A percentile compares a stretch with the other conserved stretches of the same genome.
These are phyloP conservation scores for Trachemys scripta DNA, from an alignment of 2,113 vertebrate species.

Conservation along the genomic window DNA sequence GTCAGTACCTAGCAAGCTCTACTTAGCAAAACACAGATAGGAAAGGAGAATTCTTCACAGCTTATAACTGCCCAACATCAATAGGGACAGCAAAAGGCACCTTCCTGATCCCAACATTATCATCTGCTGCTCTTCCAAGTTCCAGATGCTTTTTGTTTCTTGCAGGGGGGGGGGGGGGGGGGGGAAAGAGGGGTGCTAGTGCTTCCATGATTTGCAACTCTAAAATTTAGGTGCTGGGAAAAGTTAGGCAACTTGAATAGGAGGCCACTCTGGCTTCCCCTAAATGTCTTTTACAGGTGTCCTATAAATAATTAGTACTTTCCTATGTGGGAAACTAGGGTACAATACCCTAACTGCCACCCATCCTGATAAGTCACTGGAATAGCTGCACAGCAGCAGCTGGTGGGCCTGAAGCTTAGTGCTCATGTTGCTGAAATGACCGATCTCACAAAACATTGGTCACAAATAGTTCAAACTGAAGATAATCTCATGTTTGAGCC, in stretches of 20 bases:
- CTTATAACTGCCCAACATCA: accelerated
- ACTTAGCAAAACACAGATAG: accelerated
- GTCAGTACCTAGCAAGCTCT: accelerated
- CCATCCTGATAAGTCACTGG: accelerated
- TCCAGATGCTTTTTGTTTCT: too few species aligned
- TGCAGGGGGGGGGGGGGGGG: too few species aligned
- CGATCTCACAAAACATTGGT: not conserved
- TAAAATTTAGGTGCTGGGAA: not conserved
- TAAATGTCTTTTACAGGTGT: accelerated
- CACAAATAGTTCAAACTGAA: not conserved
- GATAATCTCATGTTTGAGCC: accelerated
- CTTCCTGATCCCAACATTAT: accelerated
- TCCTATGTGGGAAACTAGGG: accelerated
- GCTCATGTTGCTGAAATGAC: accelerated
- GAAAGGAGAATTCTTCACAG: accelerated
- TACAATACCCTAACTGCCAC: accelerated
- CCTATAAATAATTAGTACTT: accelerated
- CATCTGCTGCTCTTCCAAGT: not conserved
- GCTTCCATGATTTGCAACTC: accelerated
- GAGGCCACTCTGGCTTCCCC: accelerated
- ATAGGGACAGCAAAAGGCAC: accelerated
- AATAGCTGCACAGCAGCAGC: not conserved
- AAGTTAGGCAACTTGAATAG: accelerated
- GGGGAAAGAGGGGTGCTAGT: too few species aligned
- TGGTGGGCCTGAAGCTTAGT: accelerated